Base-by-base conservation (phyloP, 2,888 invertebrate genomes). In the Diarsia brunnea region DNA sequence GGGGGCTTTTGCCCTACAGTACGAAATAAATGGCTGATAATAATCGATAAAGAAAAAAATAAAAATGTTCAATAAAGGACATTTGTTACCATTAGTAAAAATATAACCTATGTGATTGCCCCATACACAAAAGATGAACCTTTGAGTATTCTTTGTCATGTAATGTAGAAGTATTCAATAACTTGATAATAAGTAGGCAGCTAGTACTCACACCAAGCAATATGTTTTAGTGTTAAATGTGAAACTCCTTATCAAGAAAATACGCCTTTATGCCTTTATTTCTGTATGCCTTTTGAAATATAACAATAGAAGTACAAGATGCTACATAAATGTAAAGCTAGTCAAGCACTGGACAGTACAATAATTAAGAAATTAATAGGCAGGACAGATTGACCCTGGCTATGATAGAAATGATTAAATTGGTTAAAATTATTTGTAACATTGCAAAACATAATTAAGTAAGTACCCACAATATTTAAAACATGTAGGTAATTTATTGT, bases 401-500 rank as follows among this genome's bases (percentile, higher is more conserved):
- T 19, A 2, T 8, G 7, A 43, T 43, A 43, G 1, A 51, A 49
- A 21, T 21, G 24, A 27, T 14, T 1, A 38, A n/a, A n/a, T 60
- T 12, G 14, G 16, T n/a, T 16, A 27, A 63, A 45, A 31, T 16
- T 4, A 14, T 51, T 53, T 43, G 7, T 2, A 1, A 27, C 2
- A 19, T 11, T 3, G 10, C 3, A 49, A 68, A 69, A 11, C 1
- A 11, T 14, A 45, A 49, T 4, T 19, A 19, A 0, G 31, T 47
- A 21, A 14, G n/a, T 79, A 49, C 47, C 61, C 47, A 79, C 53
- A 47, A 21, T 55, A 55, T 8, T 14, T 4, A n/a, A 60, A 14
- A 60, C 69, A 45, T 14, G 21, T 19, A 0, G n/a, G n/a, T n/a
- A n/a, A 3, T 2, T 21, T 24, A 75, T 53, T 1, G 45, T 53